Evolutionary conservation across 2,113 vertebrate genomes (phyloP).

Genomic region (Entomyzon cyanotis): DNA sequence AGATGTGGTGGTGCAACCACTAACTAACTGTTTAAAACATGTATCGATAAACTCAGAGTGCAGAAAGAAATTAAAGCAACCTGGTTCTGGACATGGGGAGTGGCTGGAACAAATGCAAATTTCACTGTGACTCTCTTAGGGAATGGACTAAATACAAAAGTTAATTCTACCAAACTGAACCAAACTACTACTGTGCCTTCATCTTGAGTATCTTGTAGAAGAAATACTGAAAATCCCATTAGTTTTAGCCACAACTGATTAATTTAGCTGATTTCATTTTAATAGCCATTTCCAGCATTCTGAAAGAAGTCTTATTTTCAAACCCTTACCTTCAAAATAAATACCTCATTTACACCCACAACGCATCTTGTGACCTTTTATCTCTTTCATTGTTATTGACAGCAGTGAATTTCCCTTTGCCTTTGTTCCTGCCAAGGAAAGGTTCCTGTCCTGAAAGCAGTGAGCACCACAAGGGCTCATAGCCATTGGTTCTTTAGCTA

Average conservation of each 20-base stretch:
- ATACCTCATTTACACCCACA: background rate
- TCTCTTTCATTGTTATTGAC: background rate
- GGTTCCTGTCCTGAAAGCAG: background rate
- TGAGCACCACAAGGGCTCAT: background rate
- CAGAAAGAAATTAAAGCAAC: background rate
- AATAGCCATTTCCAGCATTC: background rate
- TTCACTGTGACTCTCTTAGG: background rate
- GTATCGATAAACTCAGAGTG: background rate
- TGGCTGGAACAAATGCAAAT: background rate
- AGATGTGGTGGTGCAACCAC: background rate
- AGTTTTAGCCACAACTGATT: background rate
- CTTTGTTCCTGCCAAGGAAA: background rate
- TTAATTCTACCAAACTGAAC: background rate
- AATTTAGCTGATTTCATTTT: background rate
- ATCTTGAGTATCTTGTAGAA: background rate
- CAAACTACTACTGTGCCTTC: background rate
- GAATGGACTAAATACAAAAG: background rate
- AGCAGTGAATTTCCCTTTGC: background rate
- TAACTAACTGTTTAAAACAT: background rate
- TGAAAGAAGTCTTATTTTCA: background rate
- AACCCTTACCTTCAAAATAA: background rate
- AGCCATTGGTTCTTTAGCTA: background rate
- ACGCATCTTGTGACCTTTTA: background rate
- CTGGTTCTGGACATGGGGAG: background rate
- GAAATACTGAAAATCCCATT: background rate